phyloP scores from a whole-genome alignment of 2,888 invertebrate species.

The Tetramorium bicarinatum region DNA sequence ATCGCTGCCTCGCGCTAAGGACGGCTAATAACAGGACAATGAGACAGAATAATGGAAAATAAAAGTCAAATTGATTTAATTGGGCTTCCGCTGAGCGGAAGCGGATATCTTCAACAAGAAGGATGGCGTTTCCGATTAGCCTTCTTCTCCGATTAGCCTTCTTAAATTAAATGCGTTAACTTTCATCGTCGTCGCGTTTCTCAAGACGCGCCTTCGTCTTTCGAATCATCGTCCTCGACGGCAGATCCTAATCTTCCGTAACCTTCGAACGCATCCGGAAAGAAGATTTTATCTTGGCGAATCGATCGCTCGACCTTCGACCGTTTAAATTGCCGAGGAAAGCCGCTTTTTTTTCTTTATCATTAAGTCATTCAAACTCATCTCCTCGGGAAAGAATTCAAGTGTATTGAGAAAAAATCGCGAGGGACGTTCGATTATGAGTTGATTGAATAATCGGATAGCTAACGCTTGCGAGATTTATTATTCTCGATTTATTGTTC shows the following conservation, averaged over 20 bases:
- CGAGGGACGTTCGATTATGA: conserved; percentile 23
- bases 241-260: conserved; percentile 70
- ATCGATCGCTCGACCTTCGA: conserved; percentile 67
- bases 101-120: conserved; percentile 66
- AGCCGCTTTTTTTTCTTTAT: conserved; percentile 47
- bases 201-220: conserved; percentile 27
- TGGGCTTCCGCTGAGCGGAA: conserved; percentile 72
- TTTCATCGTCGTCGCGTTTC: conserved; percentile 59
- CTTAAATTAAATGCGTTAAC: conserved; percentile 70
- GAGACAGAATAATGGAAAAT: conserved; percentile 43
- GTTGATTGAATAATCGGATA: conserved; percentile 19
- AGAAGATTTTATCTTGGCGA: conserved; percentile 64
- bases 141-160: conserved; percentile 67
- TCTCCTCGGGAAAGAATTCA: neutral
- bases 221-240: conserved; percentile 62
- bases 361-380: conserved; percentile 2
- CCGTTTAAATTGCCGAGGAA: conserved; percentile 68
- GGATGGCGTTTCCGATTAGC: conserved; percentile 67
- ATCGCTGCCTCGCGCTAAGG: conserved; percentile 35
- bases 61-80: conserved; percentile 73
- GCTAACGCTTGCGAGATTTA: conserved; percentile 3
- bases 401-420: neutral
- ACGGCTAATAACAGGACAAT: conserved; percentile 50
- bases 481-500: neutral
- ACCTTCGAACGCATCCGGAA: conserved; percentile 74